Evolutionary conservation across 2,797 vertebrate genomes (phyloP), one percentile per base, ranked within the genome.

Genomic region (Sciaenops ocellatus): DNA sequence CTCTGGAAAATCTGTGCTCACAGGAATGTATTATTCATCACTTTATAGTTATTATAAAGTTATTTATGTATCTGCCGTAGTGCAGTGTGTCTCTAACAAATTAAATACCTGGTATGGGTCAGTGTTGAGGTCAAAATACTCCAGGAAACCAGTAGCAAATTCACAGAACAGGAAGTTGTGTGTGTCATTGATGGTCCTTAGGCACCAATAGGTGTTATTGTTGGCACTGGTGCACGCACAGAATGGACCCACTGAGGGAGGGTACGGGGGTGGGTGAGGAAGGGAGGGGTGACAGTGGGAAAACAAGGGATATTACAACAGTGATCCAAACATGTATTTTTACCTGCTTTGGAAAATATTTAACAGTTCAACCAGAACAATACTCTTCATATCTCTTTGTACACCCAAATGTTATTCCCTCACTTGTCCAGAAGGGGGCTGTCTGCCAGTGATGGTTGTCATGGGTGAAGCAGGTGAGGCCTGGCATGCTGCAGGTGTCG

Each of bases 371-470:
- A 69, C 34, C 69, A 38, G 8, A 38, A 68, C 16, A 22, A 18
- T 18, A 55, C 48, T 68, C 28, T 62, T 59, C 22, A 46, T 16
- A 22, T 54, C 7, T n/a, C 18, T 61, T 48, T 5, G 13, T 11
- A 54, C 48, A 73, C 50, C 8, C 8, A 15, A 1, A 7, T 44
- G 76, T 18, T n/a, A 44, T 68, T 74, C 62, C 72, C 97, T 96
- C 94, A 99, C 98, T 1, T 81, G 98, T 99, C 98, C 98, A 99
- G 85, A 97, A 97, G 34, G 98, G 98, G 62, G 98, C 97, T 0
- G 98, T 99, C 92, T 99, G 98, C 98, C 98, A 99, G 93, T 99
- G 98, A 79, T 99, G 98, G 96, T 99, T 99, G 94, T 99, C 97
- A 0, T 99, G 98, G 50, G 98, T 99, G 93, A 99, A 99, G 93